Base-by-base conservation (phyloP, 2,888 invertebrate genomes). In the Xylota sylvarum region DNA sequence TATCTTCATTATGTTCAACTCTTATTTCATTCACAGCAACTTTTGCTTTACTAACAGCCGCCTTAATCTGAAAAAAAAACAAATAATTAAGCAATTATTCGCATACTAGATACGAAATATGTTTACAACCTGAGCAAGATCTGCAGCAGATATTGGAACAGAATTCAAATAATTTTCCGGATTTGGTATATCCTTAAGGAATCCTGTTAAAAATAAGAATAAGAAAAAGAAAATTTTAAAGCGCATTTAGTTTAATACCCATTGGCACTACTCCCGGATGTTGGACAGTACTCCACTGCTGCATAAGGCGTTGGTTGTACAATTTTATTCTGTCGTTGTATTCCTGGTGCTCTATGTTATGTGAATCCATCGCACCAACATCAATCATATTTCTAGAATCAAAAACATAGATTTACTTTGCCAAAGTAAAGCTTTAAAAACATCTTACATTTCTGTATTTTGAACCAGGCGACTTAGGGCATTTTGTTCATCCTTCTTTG, bases 401-500 rank as follows among this genome's bases (percentile, higher is more conserved):
- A 46, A 60, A 72, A 35, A 27, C 7, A 4, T n/a, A 12, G n/a
- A 50, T 27, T 1, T 30, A 52, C 30, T 64, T 35, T 58, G 17
- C 56, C 55, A 77, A n/a, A 43, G 69, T 9, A 46, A 23, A 23
- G 9, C n/a, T 9, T 23, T 27, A 27, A 77, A 46, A 94, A 19
- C 19, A 35, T 5, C 95, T 94, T 93, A 98, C 97, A 96, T 96
- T 67, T 97, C 97, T 87, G 97, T 97, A 93, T 97, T 97, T 90
- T 97, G 97, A 69, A 98, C 94, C 93, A 98, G 97, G 93, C 96
- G 95, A 91, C 95, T 97, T 62, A 98, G 94, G 0, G 97, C 98
- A 90, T 97, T 97, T 93, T 98, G 97, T 91, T 98, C 98, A 91
- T 98, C 98, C 92, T 96, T 97, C 91, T 96, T 95, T 9, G 96